Percentiles rank a stretch among this genome's conserved stretches.
phyloP scores from a whole-genome alignment of 2,888 invertebrate species.

The Syrphus vitripennis region DNA sequence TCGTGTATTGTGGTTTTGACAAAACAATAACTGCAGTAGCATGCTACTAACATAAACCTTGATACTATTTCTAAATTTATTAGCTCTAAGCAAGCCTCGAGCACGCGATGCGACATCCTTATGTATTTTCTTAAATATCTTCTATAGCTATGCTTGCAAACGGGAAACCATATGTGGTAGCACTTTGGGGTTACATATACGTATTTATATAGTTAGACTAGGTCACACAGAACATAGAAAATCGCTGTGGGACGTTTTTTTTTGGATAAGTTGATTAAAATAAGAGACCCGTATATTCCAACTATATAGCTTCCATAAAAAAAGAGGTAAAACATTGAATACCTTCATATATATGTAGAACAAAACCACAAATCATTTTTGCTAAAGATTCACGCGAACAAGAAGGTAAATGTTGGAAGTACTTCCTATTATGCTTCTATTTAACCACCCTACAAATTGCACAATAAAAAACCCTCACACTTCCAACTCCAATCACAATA shows the following conservation, averaged over 20 bases:
- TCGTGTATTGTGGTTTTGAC: neutral
- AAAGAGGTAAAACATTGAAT: neutral
- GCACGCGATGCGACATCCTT: slow-evolving; percentile 40
- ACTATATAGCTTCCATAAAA: neutral
- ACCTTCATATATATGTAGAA: no score
- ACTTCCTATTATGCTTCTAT: neutral
- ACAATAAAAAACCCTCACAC: slow-evolving; percentile 10
- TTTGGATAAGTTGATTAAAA: neutral
- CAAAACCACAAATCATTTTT: neutral
- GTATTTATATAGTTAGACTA: slow-evolving; percentile 5
- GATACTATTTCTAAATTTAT: slow-evolving; percentile 17
- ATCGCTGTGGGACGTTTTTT: neutral
- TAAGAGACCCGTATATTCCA: neutral
- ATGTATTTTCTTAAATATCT: neutral
- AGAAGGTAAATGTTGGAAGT: neutral
- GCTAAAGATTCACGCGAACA: neutral
- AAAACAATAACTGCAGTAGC: neutral
- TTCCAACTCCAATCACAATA: slow-evolving; percentile 3
- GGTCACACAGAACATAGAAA: slow-evolving; percentile 8
- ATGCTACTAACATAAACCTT: slow-evolving; percentile 7
- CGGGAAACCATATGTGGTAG: neutral
- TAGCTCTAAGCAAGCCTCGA: neutral
- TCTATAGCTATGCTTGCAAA: neutral
- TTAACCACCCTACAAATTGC: neutral
- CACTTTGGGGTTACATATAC: slow-evolving; percentile 23